Evolutionary conservation across 2,113 vertebrate species (phyloP).

Genomic region (Protobothrops flavoviridis): DNA sequence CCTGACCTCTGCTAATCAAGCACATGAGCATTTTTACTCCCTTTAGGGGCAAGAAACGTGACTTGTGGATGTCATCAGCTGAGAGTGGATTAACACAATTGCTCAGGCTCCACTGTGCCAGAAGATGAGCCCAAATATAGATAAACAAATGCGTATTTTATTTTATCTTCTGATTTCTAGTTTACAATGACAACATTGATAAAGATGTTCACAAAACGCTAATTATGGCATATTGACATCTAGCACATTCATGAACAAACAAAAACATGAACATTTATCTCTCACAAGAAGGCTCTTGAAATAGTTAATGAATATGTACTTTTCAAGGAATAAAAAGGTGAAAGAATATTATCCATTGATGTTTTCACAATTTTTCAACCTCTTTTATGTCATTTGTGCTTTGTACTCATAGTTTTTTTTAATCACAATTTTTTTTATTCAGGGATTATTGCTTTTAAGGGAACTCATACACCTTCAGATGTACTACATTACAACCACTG

Average conservation of each 20-base stretch:
- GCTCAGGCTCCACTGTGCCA: constrained; percentile 51
- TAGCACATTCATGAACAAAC: constrained; percentile 44
- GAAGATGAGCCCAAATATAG: constrained; percentile 36
- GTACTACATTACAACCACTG: not conserved
- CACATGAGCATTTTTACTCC: constrained; percentile 53
- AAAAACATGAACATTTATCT: constrained; percentile 53
- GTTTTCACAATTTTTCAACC: not conserved
- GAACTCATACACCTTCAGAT: not conserved
- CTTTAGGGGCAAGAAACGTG: constrained; percentile 52
- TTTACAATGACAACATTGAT: constrained; percentile 44
- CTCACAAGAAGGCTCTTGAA: constrained; percentile 59
- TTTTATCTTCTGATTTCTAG: constrained; percentile 55
- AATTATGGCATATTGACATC: constrained; percentile 55
- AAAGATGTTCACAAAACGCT: constrained; percentile 55
- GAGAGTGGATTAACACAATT: constrained; percentile 46
- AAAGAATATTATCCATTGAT: not conserved
- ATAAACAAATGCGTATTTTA: constrained; percentile 53
- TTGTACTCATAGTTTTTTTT: not conserved
- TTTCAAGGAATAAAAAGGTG: not conserved
- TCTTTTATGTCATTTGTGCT: not conserved
- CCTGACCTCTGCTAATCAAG: constrained; percentile 22
- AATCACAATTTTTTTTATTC: not conserved
- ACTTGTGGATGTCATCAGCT: constrained; percentile 52
- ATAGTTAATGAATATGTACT: constrained; percentile 7
- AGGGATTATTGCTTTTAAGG: not conserved